phyloP scores from a whole-genome alignment of 2,797 vertebrate species.

The Microctenopoma steveboyesi region DNA sequence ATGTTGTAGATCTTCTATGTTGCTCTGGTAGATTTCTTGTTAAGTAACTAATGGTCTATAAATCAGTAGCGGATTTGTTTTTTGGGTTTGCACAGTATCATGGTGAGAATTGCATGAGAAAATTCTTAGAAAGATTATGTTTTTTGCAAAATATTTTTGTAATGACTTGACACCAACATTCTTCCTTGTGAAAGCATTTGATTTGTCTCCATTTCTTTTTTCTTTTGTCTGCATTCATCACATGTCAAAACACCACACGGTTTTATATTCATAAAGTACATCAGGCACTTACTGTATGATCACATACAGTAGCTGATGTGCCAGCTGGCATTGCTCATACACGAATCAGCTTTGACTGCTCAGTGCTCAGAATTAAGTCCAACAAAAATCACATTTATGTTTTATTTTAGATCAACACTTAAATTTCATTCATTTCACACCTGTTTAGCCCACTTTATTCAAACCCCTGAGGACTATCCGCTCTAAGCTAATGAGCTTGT shows the following conservation, averaged over 20 bases:
- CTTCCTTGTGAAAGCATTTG: background rate
- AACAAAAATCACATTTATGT: background rate
- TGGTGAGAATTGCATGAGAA: slow-evolving; percentile 8
- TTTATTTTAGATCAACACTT: slow-evolving; percentile 5
- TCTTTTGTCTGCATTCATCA: background rate
- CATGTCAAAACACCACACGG: background rate
- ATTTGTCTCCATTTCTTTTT: background rate
- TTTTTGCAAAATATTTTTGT: slow-evolving; percentile 5
- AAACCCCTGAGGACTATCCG: slow-evolving; percentile 6
- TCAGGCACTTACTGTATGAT: slow-evolving; percentile 5
- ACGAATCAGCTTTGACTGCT: slow-evolving; percentile 4
- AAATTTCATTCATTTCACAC: slow-evolving; percentile 6
- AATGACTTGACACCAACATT: slow-evolving; percentile 3
- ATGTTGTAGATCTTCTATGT: background rate
- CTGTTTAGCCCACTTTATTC: background rate
- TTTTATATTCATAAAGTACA: slow-evolving; percentile 11
- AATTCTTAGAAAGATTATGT: background rate
- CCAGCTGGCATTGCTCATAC: slow-evolving; percentile 1
- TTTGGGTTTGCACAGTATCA: background rate
- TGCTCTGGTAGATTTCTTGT: no score
- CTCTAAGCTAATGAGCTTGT: slow-evolving; percentile 20
- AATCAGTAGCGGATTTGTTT: no score
- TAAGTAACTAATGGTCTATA: no score
- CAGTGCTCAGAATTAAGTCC: background rate
- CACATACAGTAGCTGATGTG: background rate